Conservation (phyloP, 2,888 invertebrate species). For the Buathra laborator region DNA sequence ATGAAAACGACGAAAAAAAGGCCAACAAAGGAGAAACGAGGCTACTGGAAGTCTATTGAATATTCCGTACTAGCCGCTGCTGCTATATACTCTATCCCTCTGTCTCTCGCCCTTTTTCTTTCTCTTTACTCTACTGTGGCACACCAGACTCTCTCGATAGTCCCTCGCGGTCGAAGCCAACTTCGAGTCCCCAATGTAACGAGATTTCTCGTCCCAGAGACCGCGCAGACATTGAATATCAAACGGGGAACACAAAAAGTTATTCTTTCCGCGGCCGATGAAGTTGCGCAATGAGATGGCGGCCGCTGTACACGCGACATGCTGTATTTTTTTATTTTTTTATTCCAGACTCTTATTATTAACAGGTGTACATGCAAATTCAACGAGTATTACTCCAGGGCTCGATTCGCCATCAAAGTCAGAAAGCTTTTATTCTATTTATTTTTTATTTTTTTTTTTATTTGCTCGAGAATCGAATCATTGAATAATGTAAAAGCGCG, state of each 20-base stretch:
- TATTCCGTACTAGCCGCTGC: constrained; percentile 46
- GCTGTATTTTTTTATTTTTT: background rate
- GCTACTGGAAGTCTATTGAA: constrained; percentile 62
- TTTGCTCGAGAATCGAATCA: background rate
- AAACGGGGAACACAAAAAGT: constrained; percentile 37
- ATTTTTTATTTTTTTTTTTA: background rate
- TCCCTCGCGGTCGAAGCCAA: constrained; percentile 38
- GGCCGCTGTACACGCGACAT: too few relatives aligned
- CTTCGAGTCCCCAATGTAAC: constrained; percentile 42
- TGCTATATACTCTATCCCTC: background rate
- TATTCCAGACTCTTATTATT: background rate
- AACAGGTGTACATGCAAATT: background rate
- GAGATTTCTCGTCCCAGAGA: constrained; percentile 42
- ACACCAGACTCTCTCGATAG: constrained; percentile 19
- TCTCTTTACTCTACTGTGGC: constrained; percentile 27
- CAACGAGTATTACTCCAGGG: background rate
- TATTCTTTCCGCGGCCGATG: constrained; percentile 10
- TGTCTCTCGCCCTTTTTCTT: constrained; percentile 13
- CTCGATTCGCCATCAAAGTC: background rate
- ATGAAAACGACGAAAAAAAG: constrained; percentile 34
- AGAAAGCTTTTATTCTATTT: background rate
- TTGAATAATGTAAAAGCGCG: background rate
- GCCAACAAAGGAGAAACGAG: constrained; percentile 58
- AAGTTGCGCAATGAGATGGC: background rate
- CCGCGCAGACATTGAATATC: constrained; percentile 45